phyloP scores from a whole-genome alignment of 2,797 vertebrate species.

The Phalanger gymnotis region DNA sequence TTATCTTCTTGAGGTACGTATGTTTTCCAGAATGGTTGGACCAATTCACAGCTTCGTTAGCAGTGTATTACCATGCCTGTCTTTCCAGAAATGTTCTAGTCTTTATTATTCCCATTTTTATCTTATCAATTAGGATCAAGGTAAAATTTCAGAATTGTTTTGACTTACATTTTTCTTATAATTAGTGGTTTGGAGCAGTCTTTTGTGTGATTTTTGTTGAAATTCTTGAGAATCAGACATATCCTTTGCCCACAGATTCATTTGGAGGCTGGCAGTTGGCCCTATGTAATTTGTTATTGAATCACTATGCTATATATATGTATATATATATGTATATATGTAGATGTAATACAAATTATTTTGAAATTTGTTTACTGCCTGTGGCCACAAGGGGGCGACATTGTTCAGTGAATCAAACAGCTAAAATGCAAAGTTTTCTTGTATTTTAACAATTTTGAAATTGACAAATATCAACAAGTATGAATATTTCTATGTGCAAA shows the following conservation, averaged over 20 bases:
- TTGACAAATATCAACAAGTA: background rate
- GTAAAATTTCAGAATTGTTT: background rate
- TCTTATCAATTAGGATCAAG: background rate
- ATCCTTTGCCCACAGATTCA: background rate
- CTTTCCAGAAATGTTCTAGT: background rate
- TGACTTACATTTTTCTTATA: background rate
- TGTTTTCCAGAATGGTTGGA: background rate
- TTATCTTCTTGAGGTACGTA: background rate
- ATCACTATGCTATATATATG: too few species aligned
- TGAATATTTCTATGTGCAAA: background rate
- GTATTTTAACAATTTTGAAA: background rate
- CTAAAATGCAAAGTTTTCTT: background rate
- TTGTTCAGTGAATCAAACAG: constrained; percentile 11
- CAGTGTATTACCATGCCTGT: background rate
- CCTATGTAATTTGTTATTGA: background rate
- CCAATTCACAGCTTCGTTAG: background rate
- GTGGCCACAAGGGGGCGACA: constrained; percentile 61
- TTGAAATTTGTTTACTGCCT: background rate
- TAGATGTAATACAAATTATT: too few species aligned
- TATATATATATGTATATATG: too few species aligned
- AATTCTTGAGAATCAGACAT: background rate
- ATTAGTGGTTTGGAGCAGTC: background rate
- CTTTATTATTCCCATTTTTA: background rate
- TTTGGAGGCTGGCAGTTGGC: background rate
- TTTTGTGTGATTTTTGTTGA: background rate